A percentile compares a stretch with the other conserved stretches of the same genome.
phyloP scores from a whole-genome alignment of 2,113 vertebrate genomes.

The Neofelis nebulosa region DNA sequence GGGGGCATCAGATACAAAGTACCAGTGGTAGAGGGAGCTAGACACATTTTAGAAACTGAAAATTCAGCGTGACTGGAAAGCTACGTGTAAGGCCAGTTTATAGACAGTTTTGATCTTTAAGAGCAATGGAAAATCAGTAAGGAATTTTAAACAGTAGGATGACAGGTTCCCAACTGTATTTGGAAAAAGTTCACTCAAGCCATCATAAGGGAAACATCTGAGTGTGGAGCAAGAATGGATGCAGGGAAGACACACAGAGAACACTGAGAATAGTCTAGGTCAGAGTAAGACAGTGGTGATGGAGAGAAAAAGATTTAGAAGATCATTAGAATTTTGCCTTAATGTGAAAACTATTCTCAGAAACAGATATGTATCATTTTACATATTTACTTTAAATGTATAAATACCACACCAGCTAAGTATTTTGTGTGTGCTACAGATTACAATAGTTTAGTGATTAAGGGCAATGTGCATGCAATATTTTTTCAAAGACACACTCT shows the following conservation, averaged over 20 bases:
- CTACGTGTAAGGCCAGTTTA: not conserved
- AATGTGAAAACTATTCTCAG: not conserved
- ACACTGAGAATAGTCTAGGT: not conserved
- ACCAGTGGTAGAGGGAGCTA: not conserved
- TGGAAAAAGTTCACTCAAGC: not conserved
- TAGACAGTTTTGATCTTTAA: not conserved
- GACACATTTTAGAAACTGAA: not conserved
- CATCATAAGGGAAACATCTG: not conserved
- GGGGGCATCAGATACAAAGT: not conserved
- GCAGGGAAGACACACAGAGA: not conserved
- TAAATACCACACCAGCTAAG: not conserved
- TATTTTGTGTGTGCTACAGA: not conserved
- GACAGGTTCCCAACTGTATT: not conserved
- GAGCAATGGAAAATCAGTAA: not conserved
- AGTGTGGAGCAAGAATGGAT: not conserved
- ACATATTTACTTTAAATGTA: not conserved
- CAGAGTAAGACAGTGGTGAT: not conserved
- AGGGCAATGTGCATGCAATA: not conserved
- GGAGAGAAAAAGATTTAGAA: not conserved
- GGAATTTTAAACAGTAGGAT: not conserved
- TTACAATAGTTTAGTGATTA: not conserved
- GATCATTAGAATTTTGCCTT: not conserved
- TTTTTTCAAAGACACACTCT: not conserved
- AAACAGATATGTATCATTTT: not conserved
- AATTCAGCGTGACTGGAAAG: not conserved